phyloP scores from a whole-genome alignment of 2,888 invertebrate genomes.

The Dasysyrphus albostriatus region DNA sequence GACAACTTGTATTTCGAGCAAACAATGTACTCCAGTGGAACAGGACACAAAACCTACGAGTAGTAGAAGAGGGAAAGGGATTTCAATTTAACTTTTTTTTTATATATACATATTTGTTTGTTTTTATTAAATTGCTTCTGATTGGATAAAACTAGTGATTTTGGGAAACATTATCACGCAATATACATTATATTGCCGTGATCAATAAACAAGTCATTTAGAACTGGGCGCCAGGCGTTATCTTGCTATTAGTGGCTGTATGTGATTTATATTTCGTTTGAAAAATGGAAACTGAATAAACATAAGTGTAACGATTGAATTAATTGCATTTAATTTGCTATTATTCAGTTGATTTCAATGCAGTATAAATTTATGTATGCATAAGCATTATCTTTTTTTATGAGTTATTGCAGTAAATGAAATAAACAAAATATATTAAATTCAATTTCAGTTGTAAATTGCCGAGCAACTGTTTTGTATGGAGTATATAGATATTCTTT shows the following conservation, averaged over 20 bases:
- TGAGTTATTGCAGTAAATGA: neutral
- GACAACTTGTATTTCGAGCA: slow-evolving; percentile 1
- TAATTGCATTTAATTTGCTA: slow-evolving; percentile 57
- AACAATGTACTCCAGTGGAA: neutral
- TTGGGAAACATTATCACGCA: slow-evolving; percentile 30
- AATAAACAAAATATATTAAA: slow-evolving; percentile 13
- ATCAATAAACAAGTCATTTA: slow-evolving; percentile 54
- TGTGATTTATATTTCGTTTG: slow-evolving; percentile 58
- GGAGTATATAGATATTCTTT: neutral
- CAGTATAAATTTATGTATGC: neutral
- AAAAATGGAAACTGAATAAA: slow-evolving; percentile 54
- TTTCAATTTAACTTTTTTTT: neutral
- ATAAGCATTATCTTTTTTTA: neutral
- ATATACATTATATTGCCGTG: slow-evolving; percentile 37
- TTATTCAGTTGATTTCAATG: slow-evolving; percentile 62
- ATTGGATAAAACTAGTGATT: slow-evolving; percentile 36
- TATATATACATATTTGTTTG: neutral
- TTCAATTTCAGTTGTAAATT: slow-evolving; percentile 13
- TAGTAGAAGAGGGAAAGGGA: neutral
- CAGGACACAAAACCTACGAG: neutral
- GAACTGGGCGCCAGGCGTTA: slow-evolving; percentile 6
- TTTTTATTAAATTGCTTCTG: slow-evolving; percentile 35
- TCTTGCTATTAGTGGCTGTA: slow-evolving; percentile 45
- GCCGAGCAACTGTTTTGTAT: neutral
- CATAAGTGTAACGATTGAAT: slow-evolving; percentile 60